Evolutionary conservation across 2,888 invertebrate genomes (phyloP), one percentile per base, ranked within the genome.

Genomic region (Protonemura montana): DNA sequence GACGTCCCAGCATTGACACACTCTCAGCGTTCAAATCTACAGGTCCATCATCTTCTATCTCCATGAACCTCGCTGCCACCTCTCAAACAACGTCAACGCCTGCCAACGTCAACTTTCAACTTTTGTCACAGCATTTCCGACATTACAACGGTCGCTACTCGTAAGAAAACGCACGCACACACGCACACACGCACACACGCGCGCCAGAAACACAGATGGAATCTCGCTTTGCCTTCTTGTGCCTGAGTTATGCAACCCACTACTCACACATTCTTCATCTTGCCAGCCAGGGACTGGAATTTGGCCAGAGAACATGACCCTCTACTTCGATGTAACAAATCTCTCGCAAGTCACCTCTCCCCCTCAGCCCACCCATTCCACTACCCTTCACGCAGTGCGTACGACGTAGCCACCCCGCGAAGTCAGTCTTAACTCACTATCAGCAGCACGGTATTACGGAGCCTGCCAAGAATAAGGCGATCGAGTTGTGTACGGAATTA

Each of bases 261-360:
- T 59, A 76, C 59, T 41, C 21, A 76, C 26, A 28, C 84, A 84
- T 84, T 84, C 76, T 84, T 84, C 84, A 84, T 76, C 84, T 27
- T 84, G 76, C 59, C 28, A 81, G 81, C 30, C 21, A 81, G 84
- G 84, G 76, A 76, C 84, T 76, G 84, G 84, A 84, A 84, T 84
- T 84, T 84, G 84, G 84, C 84, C 84, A 76, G 35, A 76, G 35
- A 84, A 76, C 84, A 84, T 84, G 76, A 76, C 84, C 84, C 84
- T 84, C 84, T n/a, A 84, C 59, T 83, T 83, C 42, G 25, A 28
- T 84, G 76, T 76, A 84, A 84, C 84, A 84, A 84, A 84, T 84
- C 84, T 76, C 84, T 27, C 27, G 27, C 76, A 27, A 29, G 28
- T 21, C 81, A 29, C 28, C 29, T n/a, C 81, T 7, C 28, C n/a